phyloP scores from a whole-genome alignment of 35 echinoderm and acorn worm genomes.

The Heliocidaris tuberculata region DNA sequence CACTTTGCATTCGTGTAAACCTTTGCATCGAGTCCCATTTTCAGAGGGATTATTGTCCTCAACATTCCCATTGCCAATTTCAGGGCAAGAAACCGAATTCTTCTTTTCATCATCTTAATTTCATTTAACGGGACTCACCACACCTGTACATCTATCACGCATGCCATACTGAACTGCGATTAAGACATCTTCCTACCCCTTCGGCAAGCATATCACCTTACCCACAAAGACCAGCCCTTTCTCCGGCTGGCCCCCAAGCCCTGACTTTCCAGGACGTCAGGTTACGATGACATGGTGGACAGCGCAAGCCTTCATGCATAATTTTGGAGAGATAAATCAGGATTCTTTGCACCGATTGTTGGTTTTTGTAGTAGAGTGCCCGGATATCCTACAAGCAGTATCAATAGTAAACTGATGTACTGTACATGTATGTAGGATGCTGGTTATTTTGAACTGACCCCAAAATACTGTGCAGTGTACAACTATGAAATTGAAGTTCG shows the following conservation, averaged over 20 bases:
- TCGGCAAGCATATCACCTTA: background rate
- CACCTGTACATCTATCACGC: background rate
- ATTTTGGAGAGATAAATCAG: background rate
- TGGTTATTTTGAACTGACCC: too few species aligned
- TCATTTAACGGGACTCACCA: background rate
- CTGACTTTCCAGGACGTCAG: background rate
- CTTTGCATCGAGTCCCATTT: background rate
- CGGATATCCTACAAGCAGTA: too few species aligned
- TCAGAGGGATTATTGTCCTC: background rate
- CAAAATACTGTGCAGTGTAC: too few species aligned
- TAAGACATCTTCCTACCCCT: background rate
- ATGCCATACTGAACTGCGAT: background rate
- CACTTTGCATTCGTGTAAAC: background rate
- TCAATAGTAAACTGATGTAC: too few species aligned
- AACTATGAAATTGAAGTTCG: too few species aligned
- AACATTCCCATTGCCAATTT: background rate
- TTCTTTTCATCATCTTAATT: background rate
- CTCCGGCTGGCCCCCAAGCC: background rate
- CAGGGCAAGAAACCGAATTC: background rate
- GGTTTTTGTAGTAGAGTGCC: background rate
- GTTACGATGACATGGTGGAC: background rate
- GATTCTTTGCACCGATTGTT: constrained; percentile 1
- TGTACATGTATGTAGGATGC: too few species aligned
- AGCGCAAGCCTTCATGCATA: background rate
- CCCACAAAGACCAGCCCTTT: background rate